Base-by-base conservation (phyloP, 2,113 vertebrate species). In the Sceloporus undulatus region DNA sequence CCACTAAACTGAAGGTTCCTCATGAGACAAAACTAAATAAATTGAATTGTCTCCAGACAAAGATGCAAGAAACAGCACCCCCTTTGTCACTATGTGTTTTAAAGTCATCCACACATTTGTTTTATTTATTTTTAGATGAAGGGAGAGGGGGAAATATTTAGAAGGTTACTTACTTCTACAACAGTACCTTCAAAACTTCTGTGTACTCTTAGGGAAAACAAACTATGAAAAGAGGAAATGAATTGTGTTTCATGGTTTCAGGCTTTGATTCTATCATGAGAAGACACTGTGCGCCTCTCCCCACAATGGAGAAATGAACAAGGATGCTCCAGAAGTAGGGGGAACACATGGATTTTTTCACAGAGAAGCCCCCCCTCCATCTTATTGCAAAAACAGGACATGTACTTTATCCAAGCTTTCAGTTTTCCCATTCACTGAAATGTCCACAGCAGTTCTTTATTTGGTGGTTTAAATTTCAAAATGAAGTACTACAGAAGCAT, bases 1-100 rank as follows among this genome's bases (percentile, higher is more conserved):
- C 23, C 62, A 71, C 18, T 29, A 18, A 62, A 85, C 84, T 56
- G 59, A 84, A 82, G 38, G 82, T 38, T 48, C 68, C 82, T 34
- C 8, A 3, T 73, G 68, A 73, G 48, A 73, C 29, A 54, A 73
- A 84, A 71, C 82, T 73, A 84, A 75, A 59, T 25, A 76, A 75
- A 73, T 76, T 76, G 65, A 76, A 76, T 76, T 29, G 38, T 75
- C 71, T 42, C 38, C 21, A 27, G 84, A 76, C 56, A 76, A 73
- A 76, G 34, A 27, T 76, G 71, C 21, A 85, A 29, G 70, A 74
- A 48, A 48, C 70, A 59, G 34, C 38, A 59, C 9, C 34, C 42
- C 52, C 34, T 75, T 75, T 85, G 83, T 74, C 52, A 75, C n/a
- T 76, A 85, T 16, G 27, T 54, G 34, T 27, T 74, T 40, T 42